Conservation (phyloP, 2,888 invertebrate genomes). For the Euplagia quadripunctaria region DNA sequence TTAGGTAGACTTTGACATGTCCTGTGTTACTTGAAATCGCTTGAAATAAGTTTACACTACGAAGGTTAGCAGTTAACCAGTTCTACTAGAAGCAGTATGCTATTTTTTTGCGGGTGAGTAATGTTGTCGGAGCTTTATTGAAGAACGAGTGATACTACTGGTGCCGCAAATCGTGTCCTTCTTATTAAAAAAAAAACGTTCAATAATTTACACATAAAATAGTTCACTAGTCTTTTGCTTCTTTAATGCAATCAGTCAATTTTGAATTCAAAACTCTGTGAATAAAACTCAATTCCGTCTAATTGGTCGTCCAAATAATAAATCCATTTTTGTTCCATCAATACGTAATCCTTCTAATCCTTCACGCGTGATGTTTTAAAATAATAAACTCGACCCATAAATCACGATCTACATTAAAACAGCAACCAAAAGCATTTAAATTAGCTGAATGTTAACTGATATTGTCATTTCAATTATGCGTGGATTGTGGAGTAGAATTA, state of each 20-base stretch:
- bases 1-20: background rate
- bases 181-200: too few species aligned
- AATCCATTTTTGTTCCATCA: constrained; percentile 10
- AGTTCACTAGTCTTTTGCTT: too few species aligned
- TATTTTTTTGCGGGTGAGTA: too few species aligned
- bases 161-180: background rate
- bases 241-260: too few species aligned
- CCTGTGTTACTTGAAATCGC: too few species aligned
- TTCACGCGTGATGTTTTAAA: constrained; percentile 21
- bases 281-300: background rate
- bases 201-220: too few species aligned
- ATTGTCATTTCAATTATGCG: constrained; percentile 63
- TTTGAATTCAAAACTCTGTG: too few species aligned
- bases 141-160: background rate
- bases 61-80: too few species aligned
- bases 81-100: too few species aligned
- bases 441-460: constrained; percentile 61
- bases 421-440: constrained; percentile 65
- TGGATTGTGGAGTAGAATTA: constrained; percentile 56
- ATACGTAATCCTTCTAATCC: constrained; percentile 21
- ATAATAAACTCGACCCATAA: constrained; percentile 53
- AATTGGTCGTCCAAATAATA: background rate
- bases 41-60: too few species aligned
- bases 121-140: background rate
- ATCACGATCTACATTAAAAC: constrained; percentile 62